Percentiles rank a stretch among this genome's conserved stretches.
phyloP scores from a whole-genome alignment of 2,797 vertebrate genomes.

The Eutrigla gurnardus region DNA sequence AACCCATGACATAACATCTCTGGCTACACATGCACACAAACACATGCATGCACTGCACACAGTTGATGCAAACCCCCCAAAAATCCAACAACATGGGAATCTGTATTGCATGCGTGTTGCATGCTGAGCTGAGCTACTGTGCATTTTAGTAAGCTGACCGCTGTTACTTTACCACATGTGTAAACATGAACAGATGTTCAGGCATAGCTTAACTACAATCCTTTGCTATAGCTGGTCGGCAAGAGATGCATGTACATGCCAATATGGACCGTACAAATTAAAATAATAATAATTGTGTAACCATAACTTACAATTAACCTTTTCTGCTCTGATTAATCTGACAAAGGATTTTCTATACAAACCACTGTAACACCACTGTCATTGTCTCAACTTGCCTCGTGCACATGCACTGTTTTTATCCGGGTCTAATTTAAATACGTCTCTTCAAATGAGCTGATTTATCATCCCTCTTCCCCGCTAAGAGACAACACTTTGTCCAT shows the following conservation, averaged over 20 bases:
- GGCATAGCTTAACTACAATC: slow-evolving; percentile 56
- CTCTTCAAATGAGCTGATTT: not conserved
- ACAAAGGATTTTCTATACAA: not conserved
- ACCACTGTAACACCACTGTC: not conserved
- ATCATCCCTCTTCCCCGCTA: not conserved
- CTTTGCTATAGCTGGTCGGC: slow-evolving; percentile 25
- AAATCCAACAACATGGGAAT: slow-evolving; percentile 8
- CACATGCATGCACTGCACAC: not conserved
- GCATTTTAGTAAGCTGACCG: slow-evolving; percentile 52
- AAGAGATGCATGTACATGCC: slow-evolving; percentile 20
- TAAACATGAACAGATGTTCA: slow-evolving; percentile 76
- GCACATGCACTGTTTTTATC: not conserved
- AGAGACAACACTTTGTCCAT: not conserved
- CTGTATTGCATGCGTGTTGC: slow-evolving; percentile 28
- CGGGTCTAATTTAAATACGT: no score
- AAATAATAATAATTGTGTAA: not conserved
- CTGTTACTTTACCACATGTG: slow-evolving; percentile 62
- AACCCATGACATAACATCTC: slow-evolving; percentile 27
- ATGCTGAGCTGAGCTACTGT: slow-evolving; percentile 29
- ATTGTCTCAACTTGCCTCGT: not conserved
- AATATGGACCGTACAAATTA: slow-evolving; percentile 7
- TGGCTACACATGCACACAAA: slow-evolving; percentile 8
- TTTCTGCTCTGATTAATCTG: not conserved
- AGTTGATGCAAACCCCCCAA: no score
- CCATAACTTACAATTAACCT: not conserved